Percentiles rank a stretch among this genome's conserved stretches.
Conservation (phyloP, 2,888 invertebrate species). For the Dryocosmus kuriphilus region DNA sequence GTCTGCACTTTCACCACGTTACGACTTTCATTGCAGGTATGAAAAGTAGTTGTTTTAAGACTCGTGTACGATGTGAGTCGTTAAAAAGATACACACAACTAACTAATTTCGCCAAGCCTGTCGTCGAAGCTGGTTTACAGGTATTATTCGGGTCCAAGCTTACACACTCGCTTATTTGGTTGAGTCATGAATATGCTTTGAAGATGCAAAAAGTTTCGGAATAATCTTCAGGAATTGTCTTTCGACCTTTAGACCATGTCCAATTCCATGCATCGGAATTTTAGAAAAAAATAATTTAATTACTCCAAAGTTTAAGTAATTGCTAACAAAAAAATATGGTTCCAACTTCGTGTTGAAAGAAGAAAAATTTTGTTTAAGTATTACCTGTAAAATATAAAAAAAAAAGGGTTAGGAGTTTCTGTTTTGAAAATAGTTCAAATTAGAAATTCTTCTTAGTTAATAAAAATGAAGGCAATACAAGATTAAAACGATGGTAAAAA, state of each 20-base stretch:
- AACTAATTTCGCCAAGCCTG: conserved; percentile 10
- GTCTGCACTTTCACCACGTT: conserved; percentile 6
- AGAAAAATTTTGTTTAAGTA: no score
- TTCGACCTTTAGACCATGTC: background rate
- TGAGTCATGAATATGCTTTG: background rate
- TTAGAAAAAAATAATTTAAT: no score
- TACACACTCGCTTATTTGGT: background rate
- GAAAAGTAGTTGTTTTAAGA: conserved; percentile 5
- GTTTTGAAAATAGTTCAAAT: no score
- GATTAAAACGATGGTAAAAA: no score
- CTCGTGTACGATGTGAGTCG: background rate
- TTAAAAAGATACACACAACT: conserved; percentile 15
- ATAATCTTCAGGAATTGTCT: background rate
- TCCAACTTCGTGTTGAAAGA: no score
- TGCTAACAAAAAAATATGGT: no score
- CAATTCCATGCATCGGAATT: no score
- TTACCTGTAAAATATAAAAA: no score
- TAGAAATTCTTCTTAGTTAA: no score
- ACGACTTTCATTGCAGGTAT: background rate
- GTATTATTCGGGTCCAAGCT: background rate
- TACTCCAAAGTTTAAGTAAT: no score
- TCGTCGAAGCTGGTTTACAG: conserved; percentile 1
- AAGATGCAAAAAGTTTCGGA: background rate
- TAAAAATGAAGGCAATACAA: no score
- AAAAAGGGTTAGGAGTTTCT: no score